Evolutionary conservation across 2,888 invertebrate genomes (phyloP).

Genomic region (Odiellus spinosus): DNA sequence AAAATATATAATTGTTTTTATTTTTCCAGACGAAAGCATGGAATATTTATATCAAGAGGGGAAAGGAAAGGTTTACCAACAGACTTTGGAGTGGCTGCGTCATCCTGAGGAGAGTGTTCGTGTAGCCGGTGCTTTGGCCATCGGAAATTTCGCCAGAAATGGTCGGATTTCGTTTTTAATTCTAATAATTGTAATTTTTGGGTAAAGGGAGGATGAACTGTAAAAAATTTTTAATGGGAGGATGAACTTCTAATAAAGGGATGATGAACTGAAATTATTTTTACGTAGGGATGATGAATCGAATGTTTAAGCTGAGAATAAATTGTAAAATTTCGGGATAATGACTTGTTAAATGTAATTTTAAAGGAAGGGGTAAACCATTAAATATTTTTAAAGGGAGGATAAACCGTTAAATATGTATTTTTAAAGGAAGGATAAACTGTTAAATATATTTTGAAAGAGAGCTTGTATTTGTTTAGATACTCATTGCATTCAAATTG

Average conservation of each 20-base stretch:
- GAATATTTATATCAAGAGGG: constrained; percentile 59
- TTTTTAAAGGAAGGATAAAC: too few species aligned
- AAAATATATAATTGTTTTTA: not conserved
- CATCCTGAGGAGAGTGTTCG: constrained; percentile 49
- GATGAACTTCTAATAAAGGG: too few species aligned
- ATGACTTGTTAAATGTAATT: too few species aligned
- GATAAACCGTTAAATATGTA: too few species aligned
- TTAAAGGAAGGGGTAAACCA: too few species aligned
- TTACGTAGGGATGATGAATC: too few species aligned
- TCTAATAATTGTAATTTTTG: not conserved
- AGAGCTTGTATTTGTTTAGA: constrained; percentile 35
- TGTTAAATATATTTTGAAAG: not conserved
- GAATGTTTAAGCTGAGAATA: too few species aligned
- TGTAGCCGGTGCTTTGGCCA: constrained; percentile 64
- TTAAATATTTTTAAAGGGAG: too few species aligned
- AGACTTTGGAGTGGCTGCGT: constrained; percentile 58
- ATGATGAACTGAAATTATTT: too few species aligned
- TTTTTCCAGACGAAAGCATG: constrained; percentile 64
- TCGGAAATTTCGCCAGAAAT: constrained; percentile 77
- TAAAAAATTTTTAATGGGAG: too few species aligned
- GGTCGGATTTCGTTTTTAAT: constrained; percentile 25
- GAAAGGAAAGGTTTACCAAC: constrained; percentile 50
- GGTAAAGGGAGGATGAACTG: too few species aligned
- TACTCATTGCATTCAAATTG: constrained; percentile 45
- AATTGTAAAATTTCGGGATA: too few species aligned